phyloP scores from a whole-genome alignment of 2,888 invertebrate genomes.

The Penaeus monodon region DNA sequence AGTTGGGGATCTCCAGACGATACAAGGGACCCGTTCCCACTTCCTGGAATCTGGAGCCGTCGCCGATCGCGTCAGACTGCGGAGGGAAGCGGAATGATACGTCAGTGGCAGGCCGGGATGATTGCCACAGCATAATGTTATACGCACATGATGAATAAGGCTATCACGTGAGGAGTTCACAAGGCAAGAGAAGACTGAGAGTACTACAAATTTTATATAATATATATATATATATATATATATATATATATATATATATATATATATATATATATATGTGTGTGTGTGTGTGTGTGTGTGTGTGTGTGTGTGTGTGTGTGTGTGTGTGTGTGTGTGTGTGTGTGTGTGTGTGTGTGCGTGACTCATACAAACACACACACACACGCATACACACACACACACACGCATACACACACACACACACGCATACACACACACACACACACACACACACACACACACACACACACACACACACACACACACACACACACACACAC shows the following conservation, averaged over 20 bases:
- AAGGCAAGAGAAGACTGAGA: too few species aligned
- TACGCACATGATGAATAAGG: too few species aligned
- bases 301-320: too few species aligned
- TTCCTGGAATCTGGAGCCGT: constrained; percentile 84
- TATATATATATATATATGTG: background rate
- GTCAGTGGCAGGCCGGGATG: background rate
- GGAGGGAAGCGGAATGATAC: constrained; percentile 67
- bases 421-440: constrained; percentile 16
- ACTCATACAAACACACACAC: background rate
- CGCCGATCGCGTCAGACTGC: constrained; percentile 88
- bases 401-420: constrained; percentile 12
- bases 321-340: too few species aligned
- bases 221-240: background rate
- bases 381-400: constrained; percentile 16
- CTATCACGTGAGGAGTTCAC: too few species aligned
- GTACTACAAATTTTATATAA: background rate
- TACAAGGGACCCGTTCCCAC: constrained; percentile 83
- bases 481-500: constrained; percentile 22
- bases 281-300: too few species aligned
- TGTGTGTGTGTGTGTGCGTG: background rate
- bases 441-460: constrained; percentile 6
- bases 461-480: constrained; percentile 13
- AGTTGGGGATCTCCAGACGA: constrained; percentile 86
- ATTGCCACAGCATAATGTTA: too few species aligned
- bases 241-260: constrained; percentile 30